Percentiles rank a stretch among this genome's conserved stretches.
Evolutionary conservation across 2,888 invertebrate species (phyloP).

Genomic region (Nomada goodeniana): DNA sequence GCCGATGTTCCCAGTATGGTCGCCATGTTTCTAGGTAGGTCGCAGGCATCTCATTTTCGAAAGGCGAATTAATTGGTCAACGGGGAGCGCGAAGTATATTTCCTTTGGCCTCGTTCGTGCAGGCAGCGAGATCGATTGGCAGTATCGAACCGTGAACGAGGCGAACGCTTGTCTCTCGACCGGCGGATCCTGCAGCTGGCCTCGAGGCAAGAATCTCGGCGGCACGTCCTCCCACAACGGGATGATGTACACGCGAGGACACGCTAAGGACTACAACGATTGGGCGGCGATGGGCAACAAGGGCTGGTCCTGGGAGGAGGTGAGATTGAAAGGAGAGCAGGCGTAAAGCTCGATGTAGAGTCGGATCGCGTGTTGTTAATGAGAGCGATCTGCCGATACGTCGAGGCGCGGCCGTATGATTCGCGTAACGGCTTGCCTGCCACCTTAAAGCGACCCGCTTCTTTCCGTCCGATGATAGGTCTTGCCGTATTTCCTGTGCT

Average conservation of each 20-base stretch:
- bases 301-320: conserved; percentile 92
- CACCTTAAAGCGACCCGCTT: conserved; percentile 26
- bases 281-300: conserved; percentile 90
- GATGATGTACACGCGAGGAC: conserved; percentile 94
- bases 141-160: conserved; percentile 88
- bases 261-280: conserved; percentile 90
- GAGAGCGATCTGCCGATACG: conserved; percentile 45
- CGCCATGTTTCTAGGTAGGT: conserved; percentile 86
- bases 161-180: conserved; percentile 86
- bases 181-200: conserved; percentile 87
- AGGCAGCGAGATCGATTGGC: conserved; percentile 88
- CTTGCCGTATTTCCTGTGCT: conserved; percentile 89
- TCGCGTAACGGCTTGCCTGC: conserved; percentile 22
- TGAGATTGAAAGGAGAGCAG: conserved; percentile 14
- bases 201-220: conserved; percentile 90
- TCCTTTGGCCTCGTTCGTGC: background rate
- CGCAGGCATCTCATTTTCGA: no score
- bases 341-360: conserved; percentile 21
- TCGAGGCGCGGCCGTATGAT: conserved; percentile 6
- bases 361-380: conserved; percentile 25
- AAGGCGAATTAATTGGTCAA: background rate
- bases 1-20: conserved; percentile 89
- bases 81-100: background rate
- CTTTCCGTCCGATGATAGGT: conserved; percentile 82
- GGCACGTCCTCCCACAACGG: conserved; percentile 91